Evolutionary conservation across 2,113 vertebrate species (phyloP), one percentile per base, ranked within the genome.

Genomic region (Sitta europaea): DNA sequence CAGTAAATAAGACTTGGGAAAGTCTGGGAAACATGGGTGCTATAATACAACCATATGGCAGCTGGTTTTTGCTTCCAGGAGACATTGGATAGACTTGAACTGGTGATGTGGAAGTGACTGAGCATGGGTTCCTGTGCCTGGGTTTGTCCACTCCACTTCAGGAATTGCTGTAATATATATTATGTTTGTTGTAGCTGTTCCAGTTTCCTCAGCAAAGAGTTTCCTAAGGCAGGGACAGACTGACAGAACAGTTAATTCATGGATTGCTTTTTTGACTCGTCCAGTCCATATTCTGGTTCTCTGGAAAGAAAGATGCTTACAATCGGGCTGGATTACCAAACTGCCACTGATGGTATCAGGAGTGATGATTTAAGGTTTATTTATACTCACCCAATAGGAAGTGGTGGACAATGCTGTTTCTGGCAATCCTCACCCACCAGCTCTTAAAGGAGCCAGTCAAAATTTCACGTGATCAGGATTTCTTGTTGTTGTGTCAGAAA

Each of bases 401-500:
- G 86, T 85, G 84, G 79, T 67, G 88, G 90, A 91, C 95, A 91
- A 36, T 24, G 63, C 82, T 87, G 58, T 72, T 95, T 74, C 84
- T 95, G 94, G 75, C 93, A 94, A 47, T 73, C 57, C 1, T 1
- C 67, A 74, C 58, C 78, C 66, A 36, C 19, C 76, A 25, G 78
- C 92, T 86, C 86, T 96, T 97, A 97, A 96, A 97, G 95, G 95
- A 94, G 68, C 50, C 81, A 90, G 84, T 86, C 92, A 96, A 78
- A 77, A 77, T 90, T 96, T 85, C 58, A 91, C 31, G 23, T 61
- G 87, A n/a, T 86, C 55, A 0, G 90, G 51, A 83, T 72, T 94
- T 95, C 92, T 90, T 96, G n/a, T 96, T 96, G 71, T 95, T 94
- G 95, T 97, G 90, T 97, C 87, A 63, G 90, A 97, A 96, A 94